phyloP scores from a whole-genome alignment of 1,140 invertebrate genomes.

The Dryas iulia region DNA sequence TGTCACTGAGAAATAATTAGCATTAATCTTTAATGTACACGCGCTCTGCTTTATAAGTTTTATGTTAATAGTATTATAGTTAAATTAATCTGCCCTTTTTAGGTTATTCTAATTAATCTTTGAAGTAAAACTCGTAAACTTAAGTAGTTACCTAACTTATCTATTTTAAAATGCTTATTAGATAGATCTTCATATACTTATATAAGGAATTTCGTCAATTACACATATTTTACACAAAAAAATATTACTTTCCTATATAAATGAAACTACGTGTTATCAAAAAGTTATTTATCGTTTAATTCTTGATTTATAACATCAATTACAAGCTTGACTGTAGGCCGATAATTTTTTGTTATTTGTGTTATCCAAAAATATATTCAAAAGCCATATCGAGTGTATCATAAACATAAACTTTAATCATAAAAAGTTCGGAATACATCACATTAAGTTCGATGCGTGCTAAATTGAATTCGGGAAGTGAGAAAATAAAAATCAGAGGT shows the following conservation, averaged over 20 bases:
- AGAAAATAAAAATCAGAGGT: slow-evolving; percentile 67
- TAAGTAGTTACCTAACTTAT: too few species aligned
- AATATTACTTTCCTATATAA: not conserved
- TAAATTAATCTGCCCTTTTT: not conserved
- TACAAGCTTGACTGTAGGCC: slow-evolving; percentile 42
- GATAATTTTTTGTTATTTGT: slow-evolving; percentile 52
- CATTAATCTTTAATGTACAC: not conserved
- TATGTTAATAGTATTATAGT: not conserved
- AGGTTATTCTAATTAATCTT: not conserved
- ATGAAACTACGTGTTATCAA: not conserved
- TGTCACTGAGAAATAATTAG: slow-evolving; percentile 15
- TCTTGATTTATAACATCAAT: slow-evolving; percentile 56
- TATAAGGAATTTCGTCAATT: too few species aligned
- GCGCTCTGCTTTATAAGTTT: not conserved
- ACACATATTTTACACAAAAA: too few species aligned
- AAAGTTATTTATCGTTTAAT: not conserved
- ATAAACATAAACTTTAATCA: slow-evolving; percentile 65
- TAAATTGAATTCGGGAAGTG: slow-evolving; percentile 72
- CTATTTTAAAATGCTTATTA: too few species aligned
- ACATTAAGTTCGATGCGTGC: slow-evolving; percentile 69
- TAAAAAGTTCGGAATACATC: slow-evolving; percentile 47
- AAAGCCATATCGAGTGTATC: slow-evolving; percentile 45
- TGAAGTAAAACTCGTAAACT: not conserved
- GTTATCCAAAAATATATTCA: slow-evolving; percentile 35
- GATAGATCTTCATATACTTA: too few species aligned